These are phyloP conservation scores for Mus caroli DNA, from an alignment of 2,797 vertebrate species.

Conservation along the genomic window DNA sequence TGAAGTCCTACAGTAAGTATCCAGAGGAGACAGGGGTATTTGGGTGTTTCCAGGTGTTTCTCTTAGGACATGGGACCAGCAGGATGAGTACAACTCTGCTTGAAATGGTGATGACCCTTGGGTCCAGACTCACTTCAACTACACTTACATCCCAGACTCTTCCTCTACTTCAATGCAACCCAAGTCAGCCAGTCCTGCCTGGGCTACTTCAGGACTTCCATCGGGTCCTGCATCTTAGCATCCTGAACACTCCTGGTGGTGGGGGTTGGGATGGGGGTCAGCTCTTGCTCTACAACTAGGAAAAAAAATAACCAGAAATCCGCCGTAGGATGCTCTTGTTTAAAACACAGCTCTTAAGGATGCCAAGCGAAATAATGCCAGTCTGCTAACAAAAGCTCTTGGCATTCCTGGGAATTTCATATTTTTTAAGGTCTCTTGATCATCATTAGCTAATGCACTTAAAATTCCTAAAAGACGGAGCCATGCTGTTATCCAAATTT, in stretches of 20 bases:
- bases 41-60: background rate
- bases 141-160: background rate
- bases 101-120: background rate
- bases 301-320: background rate
- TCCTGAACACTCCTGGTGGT: background rate
- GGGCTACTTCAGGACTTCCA: background rate
- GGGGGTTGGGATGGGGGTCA: background rate
- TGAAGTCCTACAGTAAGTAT: conserved; percentile 48
- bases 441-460: conserved; percentile 77
- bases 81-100: background rate
- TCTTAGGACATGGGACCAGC: background rate
- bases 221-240: background rate
- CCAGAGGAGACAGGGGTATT: background rate
- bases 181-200: background rate
- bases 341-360: conserved; percentile 48
- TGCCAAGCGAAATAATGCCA: conserved; percentile 53
- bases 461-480: conserved; percentile 62
- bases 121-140: background rate
- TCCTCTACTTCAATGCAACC: background rate
- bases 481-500: conserved; percentile 58
- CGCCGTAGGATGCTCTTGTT: background rate
- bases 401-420: conserved; percentile 43
- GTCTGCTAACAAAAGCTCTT: conserved; percentile 55
- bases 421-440: conserved; percentile 65
- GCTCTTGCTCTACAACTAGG: background rate